Conservation (phyloP, 2,113 vertebrate genomes). For the Butastur rufipennis region DNA sequence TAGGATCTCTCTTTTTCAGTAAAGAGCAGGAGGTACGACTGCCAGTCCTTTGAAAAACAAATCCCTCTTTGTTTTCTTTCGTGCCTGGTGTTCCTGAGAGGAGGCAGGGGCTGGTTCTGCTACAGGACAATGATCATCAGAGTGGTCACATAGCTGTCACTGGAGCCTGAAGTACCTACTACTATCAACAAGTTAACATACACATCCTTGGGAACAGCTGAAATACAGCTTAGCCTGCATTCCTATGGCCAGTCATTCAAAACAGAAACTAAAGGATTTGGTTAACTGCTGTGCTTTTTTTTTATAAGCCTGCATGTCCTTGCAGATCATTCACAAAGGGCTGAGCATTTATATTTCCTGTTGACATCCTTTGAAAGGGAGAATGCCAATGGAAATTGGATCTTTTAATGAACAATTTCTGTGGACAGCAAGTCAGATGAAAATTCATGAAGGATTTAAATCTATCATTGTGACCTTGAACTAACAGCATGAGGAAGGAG, state of each 20-base stretch:
- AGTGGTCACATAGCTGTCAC: constrained; percentile 18
- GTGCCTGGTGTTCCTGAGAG: background rate
- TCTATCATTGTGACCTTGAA: constrained; percentile 40
- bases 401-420: constrained; percentile 47
- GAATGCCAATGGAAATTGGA: constrained; percentile 34
- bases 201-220: constrained; percentile 39
- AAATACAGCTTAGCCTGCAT: constrained; percentile 48
- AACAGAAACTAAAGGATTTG: constrained; percentile 61
- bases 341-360: constrained; percentile 36
- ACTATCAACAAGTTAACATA: constrained; percentile 15
- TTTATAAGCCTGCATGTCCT: background rate
- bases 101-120: background rate
- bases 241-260: constrained; percentile 65
- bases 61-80: constrained; percentile 4
- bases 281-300: constrained; percentile 15
- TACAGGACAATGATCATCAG: background rate
- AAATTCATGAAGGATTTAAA: constrained; percentile 32
- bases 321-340: constrained; percentile 49
- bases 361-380: constrained; percentile 43
- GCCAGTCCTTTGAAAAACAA: background rate
- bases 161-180: constrained; percentile 17
- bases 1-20: background rate
- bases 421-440: constrained; percentile 1
- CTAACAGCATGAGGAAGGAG: constrained; percentile 17
- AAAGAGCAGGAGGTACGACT: background rate